phyloP scores from a whole-genome alignment of 2,888 invertebrate genomes.

The Meloe dianella region DNA sequence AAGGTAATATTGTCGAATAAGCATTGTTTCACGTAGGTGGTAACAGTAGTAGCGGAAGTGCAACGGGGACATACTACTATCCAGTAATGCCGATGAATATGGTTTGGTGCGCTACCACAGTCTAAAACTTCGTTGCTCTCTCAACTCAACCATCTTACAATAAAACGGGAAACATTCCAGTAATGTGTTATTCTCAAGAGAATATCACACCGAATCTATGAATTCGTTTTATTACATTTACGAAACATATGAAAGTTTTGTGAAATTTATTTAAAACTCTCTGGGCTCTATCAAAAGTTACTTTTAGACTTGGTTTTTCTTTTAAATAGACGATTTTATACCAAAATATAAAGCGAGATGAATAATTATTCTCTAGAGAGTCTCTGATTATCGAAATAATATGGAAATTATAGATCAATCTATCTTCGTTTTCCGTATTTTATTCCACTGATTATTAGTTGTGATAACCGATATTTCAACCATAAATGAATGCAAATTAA shows the following conservation, averaged over 20 bases:
- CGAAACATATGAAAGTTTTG: not conserved
- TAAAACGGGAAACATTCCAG: conserved; percentile 1
- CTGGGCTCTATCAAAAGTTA: conserved; percentile 1
- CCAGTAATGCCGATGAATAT: not conserved
- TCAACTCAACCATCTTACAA: conserved; percentile 2
- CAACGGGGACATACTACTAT: conserved; percentile 13
- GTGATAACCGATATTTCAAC: not conserved
- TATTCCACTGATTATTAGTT: not conserved
- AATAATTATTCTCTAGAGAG: not conserved
- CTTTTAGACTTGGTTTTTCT: not conserved
- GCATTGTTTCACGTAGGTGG: conserved; percentile 37
- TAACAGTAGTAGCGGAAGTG: conserved; percentile 29
- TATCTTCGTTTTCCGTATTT: not conserved
- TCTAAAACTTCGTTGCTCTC: not conserved
- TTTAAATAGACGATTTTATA: not conserved
- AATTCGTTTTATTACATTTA: not conserved
- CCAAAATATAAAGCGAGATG: not conserved
- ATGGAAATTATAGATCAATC: not conserved
- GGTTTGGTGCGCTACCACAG: not conserved
- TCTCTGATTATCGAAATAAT: not conserved
- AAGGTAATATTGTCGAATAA: conserved; percentile 38
- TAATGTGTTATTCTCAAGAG: not conserved
- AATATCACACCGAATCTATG: not conserved
- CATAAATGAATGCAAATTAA: not conserved
- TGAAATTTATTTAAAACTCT: conserved; percentile 1